Base-by-base conservation (phyloP, 1,140 invertebrate genomes). In the Micrasema minimum region DNA sequence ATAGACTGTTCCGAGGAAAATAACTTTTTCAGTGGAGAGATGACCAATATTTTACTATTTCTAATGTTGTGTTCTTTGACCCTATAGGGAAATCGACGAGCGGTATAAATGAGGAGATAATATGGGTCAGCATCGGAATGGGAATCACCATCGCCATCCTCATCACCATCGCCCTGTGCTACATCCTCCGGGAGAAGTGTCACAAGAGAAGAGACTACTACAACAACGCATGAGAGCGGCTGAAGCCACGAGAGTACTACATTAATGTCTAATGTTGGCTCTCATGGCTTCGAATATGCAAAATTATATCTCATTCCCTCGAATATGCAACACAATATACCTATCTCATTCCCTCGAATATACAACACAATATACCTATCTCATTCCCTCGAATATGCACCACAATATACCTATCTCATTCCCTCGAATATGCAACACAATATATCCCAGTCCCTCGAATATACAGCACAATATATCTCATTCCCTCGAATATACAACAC, bases 91-190 rank as follows among this genome's bases (percentile, higher is more conserved):
- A 90, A 71, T 91, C 89, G 16, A 90, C 90, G 71, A 91, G 90
- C 76, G 91, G 91, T 22, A 91, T 93, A 78, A 93, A 93, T 80
- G 92, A 93, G 80, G 92, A 92, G 79, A 93, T 93, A 72, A 93
- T 93, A 76, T 93, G 92, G 91, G 91, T 92, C 75, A 93, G 91
- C 81, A 92, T 93, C 76, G 91, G 91, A 18, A 93, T 93, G 91
- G 91, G 91, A 3, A 90, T 93, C 53, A 90, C 90, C n/a, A 93
- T 93, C 66, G 90, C 89, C 0, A 85, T 93, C 0, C 85, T 93
- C 2, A 93, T 93, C 77, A 91, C 89, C 1, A 91, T 93, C 70
- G 92, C 92, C 0, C 82, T 93, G 1, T 93, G 92, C 80, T 93
- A 92, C 77, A 91, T 93, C 53, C 86, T 91, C 12, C 85, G 89